These are phyloP conservation scores for Yponomeuta sedellus DNA, from an alignment of 2,888 invertebrate species.

Conservation along the genomic window DNA sequence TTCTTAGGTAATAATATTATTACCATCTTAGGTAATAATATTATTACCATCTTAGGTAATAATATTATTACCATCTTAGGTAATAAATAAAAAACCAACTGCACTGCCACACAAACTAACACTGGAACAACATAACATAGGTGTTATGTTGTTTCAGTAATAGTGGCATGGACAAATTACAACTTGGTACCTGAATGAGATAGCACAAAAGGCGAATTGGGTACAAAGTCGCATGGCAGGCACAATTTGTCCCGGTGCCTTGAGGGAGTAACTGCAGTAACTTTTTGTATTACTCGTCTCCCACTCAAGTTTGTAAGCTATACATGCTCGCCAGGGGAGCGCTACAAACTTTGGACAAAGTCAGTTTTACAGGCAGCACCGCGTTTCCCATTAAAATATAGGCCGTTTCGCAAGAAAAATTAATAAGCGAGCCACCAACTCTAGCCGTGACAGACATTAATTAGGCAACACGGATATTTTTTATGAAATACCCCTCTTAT, in stretches of 20 bases:
- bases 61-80: no score
- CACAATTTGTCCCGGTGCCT: constrained; percentile 27
- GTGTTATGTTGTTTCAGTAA: no score
- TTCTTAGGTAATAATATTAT: no score
- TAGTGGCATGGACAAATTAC: background rate
- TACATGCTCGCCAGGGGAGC: constrained; percentile 38
- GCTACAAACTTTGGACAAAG: constrained; percentile 53
- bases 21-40: no score
- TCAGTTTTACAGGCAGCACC: constrained; percentile 38
- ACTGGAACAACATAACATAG: background rate
- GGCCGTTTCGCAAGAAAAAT: constrained; percentile 33
- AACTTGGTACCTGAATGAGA: background rate
- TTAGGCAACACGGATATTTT: constrained; percentile 12
- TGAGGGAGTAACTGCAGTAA: constrained; percentile 31
- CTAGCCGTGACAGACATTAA: constrained; percentile 26
- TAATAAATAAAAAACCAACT: no score
- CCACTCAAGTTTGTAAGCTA: constrained; percentile 41
- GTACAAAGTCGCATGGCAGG: background rate
- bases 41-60: no score
- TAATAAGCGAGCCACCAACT: constrained; percentile 41
- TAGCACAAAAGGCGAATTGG: background rate
- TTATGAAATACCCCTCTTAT: background rate
- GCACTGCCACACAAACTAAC: background rate
- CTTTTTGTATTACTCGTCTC: constrained; percentile 43
- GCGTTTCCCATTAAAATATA: constrained; percentile 33